These are phyloP conservation scores for Pocillopora grandis DNA, from an alignment of 92 coral and sea anemone species.

Conservation along the genomic window DNA sequence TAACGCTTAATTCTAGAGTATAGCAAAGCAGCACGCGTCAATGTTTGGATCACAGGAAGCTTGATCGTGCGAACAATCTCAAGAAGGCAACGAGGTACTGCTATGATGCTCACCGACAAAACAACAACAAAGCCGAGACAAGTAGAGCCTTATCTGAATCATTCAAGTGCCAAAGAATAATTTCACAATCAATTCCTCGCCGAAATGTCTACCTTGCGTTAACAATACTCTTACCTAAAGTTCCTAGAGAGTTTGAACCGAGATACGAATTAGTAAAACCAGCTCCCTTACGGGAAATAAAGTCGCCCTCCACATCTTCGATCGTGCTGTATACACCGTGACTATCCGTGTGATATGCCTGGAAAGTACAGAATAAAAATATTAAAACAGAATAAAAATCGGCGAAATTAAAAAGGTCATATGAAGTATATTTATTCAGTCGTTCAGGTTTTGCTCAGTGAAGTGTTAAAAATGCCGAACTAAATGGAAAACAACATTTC, in stretches of 20 bases:
- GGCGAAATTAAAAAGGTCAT: constrained; percentile 36
- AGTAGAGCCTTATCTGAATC: constrained; percentile 34
- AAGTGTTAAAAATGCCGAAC: constrained; percentile 45
- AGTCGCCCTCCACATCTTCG: constrained; percentile 91
- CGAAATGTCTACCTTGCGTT: constrained; percentile 27
- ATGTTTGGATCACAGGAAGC: constrained; percentile 37
- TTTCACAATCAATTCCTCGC: constrained; percentile 35
- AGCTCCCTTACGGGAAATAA: constrained; percentile 86
- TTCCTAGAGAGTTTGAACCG: constrained; percentile 81
- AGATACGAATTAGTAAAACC: constrained; percentile 77
- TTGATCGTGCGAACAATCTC: constrained; percentile 42
- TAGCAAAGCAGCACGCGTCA: constrained; percentile 24
- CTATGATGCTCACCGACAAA: constrained; percentile 32
- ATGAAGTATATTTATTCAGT: constrained; percentile 44
- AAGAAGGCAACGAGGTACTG: constrained; percentile 30
- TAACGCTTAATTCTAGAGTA: background rate
- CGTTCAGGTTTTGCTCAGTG: constrained; percentile 48
- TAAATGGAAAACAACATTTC: constrained; percentile 14
- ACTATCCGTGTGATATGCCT: constrained; percentile 72
- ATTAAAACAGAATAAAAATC: constrained; percentile 7
- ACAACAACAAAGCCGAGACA: constrained; percentile 41
- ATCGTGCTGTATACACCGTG: constrained; percentile 86
- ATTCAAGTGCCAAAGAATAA: constrained; percentile 38
- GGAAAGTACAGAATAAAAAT: constrained; percentile 30
- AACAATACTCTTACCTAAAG: constrained; percentile 76